Evolutionary conservation across 2,888 invertebrate genomes (phyloP), one percentile per base, ranked within the genome.

Genomic region (Ryuthela nishihirai): DNA sequence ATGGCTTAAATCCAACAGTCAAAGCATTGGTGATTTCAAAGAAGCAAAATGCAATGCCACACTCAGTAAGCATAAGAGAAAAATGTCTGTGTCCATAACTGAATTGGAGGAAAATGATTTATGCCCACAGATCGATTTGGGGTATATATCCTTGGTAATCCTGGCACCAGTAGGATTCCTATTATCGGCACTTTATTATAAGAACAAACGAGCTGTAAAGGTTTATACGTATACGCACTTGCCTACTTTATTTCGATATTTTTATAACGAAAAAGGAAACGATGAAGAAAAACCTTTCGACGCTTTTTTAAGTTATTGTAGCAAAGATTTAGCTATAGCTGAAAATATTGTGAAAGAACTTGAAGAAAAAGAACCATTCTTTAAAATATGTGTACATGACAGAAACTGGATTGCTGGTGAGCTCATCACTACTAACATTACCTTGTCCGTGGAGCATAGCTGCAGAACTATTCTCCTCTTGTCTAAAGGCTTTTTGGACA

Each of bases 381-480:
- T 63, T 34, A 64, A 62, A 36, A 34, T 69, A 6, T 69, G 69
- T 42, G 64, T 68, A 17, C 69, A 68, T 41, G 68, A 68, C 36
- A 48, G 69, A n/a, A 65, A 69, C 47, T 69, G 69, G 69, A 32
- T 67, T 5, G 66, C 67, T 18, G 68, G 68, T 2, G 46, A 63
- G 29, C 59, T 62, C 32, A 67, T 68, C 25, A 54, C 54, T 20
- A 65, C 64, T 47, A 67, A 69, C 29, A 68, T 69, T 50, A 52
- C 65, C 0, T 45, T 54, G 21, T 68, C 67, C 2, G 66, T 69
- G 4, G 66, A 67, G 39, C 65, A 55, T 42, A 67, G 67, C 18
- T 62, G 61, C 21, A 59, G 68, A 9, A 69, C 66, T 1, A 68
- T 69, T 20, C 52, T 68, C 3, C 43, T 69, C 4, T 56, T 68